Percentiles rank a stretch among this genome's conserved stretches.
Conservation (phyloP, 1,140 invertebrate genomes). For the Aporrectodea caliginosa region DNA sequence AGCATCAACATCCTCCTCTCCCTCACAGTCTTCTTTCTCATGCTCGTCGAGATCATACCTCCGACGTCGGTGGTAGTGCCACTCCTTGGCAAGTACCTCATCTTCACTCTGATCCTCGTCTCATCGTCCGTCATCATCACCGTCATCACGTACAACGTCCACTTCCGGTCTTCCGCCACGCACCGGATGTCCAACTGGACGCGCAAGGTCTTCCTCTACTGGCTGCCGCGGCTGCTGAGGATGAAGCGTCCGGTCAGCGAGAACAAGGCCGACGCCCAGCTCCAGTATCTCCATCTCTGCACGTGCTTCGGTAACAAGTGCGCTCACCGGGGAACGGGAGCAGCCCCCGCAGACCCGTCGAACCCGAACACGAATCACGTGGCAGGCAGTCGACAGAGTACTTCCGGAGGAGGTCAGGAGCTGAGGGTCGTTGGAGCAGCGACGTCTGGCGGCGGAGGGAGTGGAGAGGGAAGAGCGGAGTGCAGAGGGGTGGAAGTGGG, state of each 20-base stretch:
- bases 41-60: constrained; percentile 96
- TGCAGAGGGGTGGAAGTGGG: too few species aligned
- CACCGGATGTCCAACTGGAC: constrained; percentile 93
- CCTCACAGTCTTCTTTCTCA: constrained; percentile 97
- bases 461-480: too few species aligned
- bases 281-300: constrained; percentile 12
- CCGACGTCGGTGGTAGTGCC: constrained; percentile 96
- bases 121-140: constrained; percentile 97
- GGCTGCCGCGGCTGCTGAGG: constrained; percentile 67
- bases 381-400: not conserved
- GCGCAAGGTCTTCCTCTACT: constrained; percentile 82
- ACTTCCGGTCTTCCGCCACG: constrained; percentile 92
- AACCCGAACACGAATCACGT: constrained; percentile 1
- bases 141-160: constrained; percentile 94
- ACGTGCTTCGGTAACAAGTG: constrained; percentile 20
- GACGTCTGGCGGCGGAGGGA: too few species aligned
- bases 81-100: constrained; percentile 92
- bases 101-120: constrained; percentile 99
- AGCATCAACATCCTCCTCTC: constrained; percentile 99
- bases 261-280: not conserved
- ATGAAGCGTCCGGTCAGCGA: constrained; percentile 37
- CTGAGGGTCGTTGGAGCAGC: too few species aligned
- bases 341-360: not conserved
- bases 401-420: not conserved
- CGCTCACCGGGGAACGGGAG: not conserved